Percentiles rank a stretch among this genome's conserved stretches.
phyloP scores from a whole-genome alignment of 53 echinoderm and acorn worm species.

The Holothuria leucospilota region DNA sequence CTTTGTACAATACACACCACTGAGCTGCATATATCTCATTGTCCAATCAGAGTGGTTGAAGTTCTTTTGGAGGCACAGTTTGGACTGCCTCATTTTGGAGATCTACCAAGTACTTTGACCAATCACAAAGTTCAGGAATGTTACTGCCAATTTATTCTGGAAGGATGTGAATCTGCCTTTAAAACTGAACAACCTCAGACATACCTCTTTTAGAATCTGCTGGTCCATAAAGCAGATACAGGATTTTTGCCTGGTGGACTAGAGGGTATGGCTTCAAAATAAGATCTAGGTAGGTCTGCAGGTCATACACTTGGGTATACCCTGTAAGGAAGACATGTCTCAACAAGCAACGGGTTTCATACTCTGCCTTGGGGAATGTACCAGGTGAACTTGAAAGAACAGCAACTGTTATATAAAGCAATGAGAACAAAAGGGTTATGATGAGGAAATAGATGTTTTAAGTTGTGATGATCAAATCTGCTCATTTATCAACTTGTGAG shows the following conservation, averaged over 20 bases:
- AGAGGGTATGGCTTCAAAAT: slow-evolving; percentile 87
- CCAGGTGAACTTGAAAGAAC: slow-evolving; percentile 76
- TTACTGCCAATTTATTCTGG: too few species aligned
- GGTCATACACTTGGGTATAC: slow-evolving; percentile 72
- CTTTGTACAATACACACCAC: too few species aligned
- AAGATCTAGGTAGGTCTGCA: slow-evolving; percentile 83
- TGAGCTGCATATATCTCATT: too few species aligned
- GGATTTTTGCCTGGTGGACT: slow-evolving; percentile 89
- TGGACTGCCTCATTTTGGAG: too few species aligned
- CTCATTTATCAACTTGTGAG: too few species aligned
- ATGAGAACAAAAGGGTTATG: not conserved
- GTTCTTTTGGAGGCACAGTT: too few species aligned
- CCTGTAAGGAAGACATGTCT: slow-evolving; percentile 81
- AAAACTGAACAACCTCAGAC: not conserved
- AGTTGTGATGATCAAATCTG: not conserved
- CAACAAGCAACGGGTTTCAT: slow-evolving; percentile 72
- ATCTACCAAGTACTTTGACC: too few species aligned
- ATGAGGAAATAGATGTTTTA: not conserved
- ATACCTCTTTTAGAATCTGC: slow-evolving; percentile 58
- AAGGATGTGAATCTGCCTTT: too few species aligned
- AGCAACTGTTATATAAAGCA: slow-evolving; percentile 37
- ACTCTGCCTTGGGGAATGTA: slow-evolving; percentile 51
- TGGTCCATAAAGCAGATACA: slow-evolving; percentile 86
- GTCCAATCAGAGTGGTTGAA: too few species aligned
- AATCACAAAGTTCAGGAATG: too few species aligned